Evolutionary conservation across 2,888 invertebrate genomes (phyloP).

Genomic region (Macropis europaea): DNA sequence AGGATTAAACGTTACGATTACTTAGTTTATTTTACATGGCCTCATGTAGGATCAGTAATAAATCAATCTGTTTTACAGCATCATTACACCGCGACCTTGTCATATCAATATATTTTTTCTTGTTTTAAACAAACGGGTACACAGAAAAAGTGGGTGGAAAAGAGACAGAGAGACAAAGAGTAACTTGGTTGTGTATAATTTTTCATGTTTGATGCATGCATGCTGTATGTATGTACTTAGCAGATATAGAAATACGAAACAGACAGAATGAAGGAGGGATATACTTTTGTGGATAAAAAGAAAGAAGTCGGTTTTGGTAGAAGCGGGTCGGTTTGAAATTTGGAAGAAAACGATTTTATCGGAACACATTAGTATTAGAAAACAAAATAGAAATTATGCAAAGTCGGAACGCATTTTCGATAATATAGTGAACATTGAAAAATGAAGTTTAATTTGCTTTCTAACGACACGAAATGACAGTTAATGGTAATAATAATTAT

Average conservation of each 20-base stretch:
- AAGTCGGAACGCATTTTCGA: slow-evolving; percentile 12
- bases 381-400: slow-evolving; percentile 1
- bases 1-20: not conserved
- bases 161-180: no score
- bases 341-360: not conserved
- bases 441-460: slow-evolving; percentile 22
- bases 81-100: no score
- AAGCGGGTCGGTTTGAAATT: not conserved
- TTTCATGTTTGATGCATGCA: no score
- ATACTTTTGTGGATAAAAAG: no score
- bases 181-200: no score
- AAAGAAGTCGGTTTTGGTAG: no score
- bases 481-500: slow-evolving; percentile 73
- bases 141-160: no score
- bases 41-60: slow-evolving; percentile 6
- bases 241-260: no score
- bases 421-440: slow-evolving; percentile 8
- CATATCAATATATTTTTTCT: no score
- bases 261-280: no score
- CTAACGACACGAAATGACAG: slow-evolving; percentile 17
- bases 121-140: no score
- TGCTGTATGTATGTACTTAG: no score
- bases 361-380: not conserved
- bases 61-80: slow-evolving; percentile 4
- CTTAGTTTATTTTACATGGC: not conserved